Base-by-base conservation (phyloP, 2,888 invertebrate species). In the Erebia aethiops region DNA sequence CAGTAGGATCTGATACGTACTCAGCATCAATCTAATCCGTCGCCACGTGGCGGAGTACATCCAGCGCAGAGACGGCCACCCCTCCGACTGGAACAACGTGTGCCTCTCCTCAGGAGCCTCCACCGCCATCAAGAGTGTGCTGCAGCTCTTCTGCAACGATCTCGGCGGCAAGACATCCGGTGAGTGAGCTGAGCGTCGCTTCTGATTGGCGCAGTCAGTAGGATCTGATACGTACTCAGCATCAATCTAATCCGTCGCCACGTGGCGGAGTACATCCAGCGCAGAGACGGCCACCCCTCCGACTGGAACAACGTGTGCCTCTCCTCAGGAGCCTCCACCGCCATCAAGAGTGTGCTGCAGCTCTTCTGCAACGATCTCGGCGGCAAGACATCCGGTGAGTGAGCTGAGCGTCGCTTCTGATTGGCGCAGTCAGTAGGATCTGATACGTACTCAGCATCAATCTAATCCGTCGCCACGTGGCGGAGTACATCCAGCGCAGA, bases 51-150 rank as follows among this genome's bases (percentile, higher is more conserved):
- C 99, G 0, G 93, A 95, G 73, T 99, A 97, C 91, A 99, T 99
- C 82, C 89, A 95, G 84, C 89, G 95, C 26, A 96, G 99, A 71
- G 99, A 99, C 89, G 96, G 96, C 0, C 95, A 95, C 70, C 95
- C 97, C 0, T 87, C 95, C 61, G 94, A 96, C 87, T 97, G 96
- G 92, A 94, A 96, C 78, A 95, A 99, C 89, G 94, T 99, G 71
- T 95, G 97, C 80, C 94, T 99, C 46, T 96, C 97, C 49, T 97
- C 96, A 57, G 99, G 97, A 73, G 99, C 99, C 60, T 98, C 99
- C 71, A 98, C 97, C 81, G 98, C 96, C 76, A 99, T 99, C 85
- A 98, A 99, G 95, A 98, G 96, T 78, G 94, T 97, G 0, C 88
- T 99, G 81, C 96, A 97, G 88, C 86, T 98, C 77, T 91, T 80